Conservation (phyloP, 2,113 vertebrate genomes). For the Ictalurus punctatus region DNA sequence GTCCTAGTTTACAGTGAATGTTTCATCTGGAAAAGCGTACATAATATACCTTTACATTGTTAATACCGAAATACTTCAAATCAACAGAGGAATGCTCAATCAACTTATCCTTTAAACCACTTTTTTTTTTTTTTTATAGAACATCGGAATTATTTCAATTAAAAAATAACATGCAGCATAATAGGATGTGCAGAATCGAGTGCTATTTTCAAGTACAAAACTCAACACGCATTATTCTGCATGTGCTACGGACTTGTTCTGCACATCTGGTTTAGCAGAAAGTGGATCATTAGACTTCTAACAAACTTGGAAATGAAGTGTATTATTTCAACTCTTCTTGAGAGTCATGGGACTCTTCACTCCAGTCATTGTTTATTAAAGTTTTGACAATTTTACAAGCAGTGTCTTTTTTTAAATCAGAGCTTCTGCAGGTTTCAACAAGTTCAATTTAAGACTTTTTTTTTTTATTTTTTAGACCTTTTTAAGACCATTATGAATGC, state of each 20-base stretch:
- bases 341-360: neutral
- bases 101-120: neutral
- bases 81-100: neutral
- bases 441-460: no score
- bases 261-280: constrained; percentile 15
- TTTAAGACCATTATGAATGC: no score
- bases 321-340: neutral
- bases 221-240: neutral
- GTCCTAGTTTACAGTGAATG: neutral
- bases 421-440: no score
- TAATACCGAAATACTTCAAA: neutral
- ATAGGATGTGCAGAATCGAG: no score
- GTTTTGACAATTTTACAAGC: neutral
- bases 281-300: neutral
- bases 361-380: neutral
- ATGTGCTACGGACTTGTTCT: neutral
- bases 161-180: neutral
- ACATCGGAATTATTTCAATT: neutral
- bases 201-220: no score
- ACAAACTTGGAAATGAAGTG: neutral
- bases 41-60: neutral
- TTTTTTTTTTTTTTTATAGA: neutral
- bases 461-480: no score
- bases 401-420: neutral
- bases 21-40: neutral